These are phyloP conservation scores for Australoheros facetus DNA, from an alignment of 2,797 vertebrate species.

Conservation along the genomic window DNA sequence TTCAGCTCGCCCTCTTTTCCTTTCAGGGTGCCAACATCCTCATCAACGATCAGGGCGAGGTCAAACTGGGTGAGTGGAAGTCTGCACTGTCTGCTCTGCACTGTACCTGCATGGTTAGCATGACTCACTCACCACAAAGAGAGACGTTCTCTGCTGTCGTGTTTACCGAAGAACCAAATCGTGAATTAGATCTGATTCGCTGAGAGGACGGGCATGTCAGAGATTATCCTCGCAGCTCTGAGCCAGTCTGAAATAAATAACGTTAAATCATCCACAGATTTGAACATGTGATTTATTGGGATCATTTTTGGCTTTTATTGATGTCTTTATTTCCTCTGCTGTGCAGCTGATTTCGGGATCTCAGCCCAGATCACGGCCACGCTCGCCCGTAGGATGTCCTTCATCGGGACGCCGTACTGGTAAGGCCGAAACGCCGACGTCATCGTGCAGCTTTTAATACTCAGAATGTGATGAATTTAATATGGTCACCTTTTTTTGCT, in stretches of 20 bases:
- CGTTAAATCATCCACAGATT: neutral
- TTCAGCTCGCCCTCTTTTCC: conserved; percentile 7
- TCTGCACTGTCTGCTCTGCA: conserved; percentile 13
- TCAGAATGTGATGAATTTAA: too few species aligned
- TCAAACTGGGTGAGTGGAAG: conserved; percentile 85
- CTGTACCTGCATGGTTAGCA: conserved; percentile 2
- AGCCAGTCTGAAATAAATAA: neutral
- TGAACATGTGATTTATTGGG: neutral
- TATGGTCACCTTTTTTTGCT: too few species aligned
- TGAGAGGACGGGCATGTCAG: neutral
- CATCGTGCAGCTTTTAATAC: too few species aligned
- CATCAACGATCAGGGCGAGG: conserved; percentile 88
- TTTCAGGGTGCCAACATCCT: conserved; percentile 92
- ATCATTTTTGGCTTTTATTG: neutral
- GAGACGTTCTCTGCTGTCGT: neutral
- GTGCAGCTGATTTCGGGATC: conserved; percentile 91
- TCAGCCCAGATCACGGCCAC: conserved; percentile 93
- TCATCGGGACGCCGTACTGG: conserved; percentile 95
- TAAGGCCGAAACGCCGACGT: conserved; percentile 52
- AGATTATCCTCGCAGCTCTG: too few species aligned
- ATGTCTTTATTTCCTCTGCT: neutral
- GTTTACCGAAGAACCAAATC: neutral
- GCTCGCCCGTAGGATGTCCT: conserved; percentile 89
- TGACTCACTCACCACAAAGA: conserved; percentile 27
- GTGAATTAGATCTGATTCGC: neutral